Conservation (phyloP, 2,113 vertebrate species). For the Lates calcarifer region DNA sequence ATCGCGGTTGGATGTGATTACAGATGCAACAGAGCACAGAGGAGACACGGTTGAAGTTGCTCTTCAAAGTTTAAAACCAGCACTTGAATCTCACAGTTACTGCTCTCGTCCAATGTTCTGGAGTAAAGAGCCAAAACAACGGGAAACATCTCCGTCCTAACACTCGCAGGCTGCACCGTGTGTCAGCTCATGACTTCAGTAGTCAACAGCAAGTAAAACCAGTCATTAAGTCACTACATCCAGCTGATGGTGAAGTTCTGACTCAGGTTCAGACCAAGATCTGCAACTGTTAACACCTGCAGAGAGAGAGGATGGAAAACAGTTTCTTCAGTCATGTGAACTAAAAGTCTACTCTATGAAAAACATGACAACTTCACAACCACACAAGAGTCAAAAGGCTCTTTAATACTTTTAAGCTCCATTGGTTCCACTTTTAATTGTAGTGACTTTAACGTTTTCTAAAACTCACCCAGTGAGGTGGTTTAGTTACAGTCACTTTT, state of each 20-base stretch:
- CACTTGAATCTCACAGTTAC: neutral
- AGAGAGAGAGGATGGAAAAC: neutral
- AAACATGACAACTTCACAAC: neutral
- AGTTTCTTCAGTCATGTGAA: neutral
- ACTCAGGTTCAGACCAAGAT: slow-evolving; percentile 85
- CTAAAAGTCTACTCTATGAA: too few species aligned
- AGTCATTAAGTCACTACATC: slow-evolving; percentile 71
- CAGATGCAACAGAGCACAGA: neutral
- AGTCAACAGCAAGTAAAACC: neutral
- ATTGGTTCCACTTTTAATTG: neutral
- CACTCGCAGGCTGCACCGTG: neutral
- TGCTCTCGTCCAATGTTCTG: neutral
- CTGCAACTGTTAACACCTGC: slow-evolving; percentile 85
- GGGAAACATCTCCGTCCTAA: neutral
- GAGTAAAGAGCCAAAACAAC: slow-evolving; percentile 9
- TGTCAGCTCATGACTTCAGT: neutral
- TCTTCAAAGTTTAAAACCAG: neutral
- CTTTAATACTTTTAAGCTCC: too few species aligned
- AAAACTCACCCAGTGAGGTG: too few species aligned
- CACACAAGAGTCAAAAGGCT: neutral
- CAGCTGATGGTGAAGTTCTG: slow-evolving; percentile 89
- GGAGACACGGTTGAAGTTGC: neutral
- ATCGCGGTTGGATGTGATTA: neutral
- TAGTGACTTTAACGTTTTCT: too few species aligned
- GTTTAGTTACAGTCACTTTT: too few species aligned